phyloP scores from a whole-genome alignment of 2,797 vertebrate genomes.

The Babyrousa celebensis region DNA sequence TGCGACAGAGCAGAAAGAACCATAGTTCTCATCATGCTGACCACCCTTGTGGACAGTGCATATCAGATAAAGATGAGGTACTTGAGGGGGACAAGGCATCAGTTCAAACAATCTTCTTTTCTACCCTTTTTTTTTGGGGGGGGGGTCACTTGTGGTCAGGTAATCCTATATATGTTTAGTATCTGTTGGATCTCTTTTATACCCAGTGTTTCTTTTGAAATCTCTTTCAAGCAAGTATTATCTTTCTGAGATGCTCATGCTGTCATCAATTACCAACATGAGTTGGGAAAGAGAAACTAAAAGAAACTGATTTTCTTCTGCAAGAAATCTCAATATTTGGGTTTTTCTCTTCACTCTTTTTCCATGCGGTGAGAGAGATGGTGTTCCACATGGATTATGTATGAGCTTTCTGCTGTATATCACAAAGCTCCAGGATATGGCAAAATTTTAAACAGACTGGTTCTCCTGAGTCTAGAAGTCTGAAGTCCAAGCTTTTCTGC shows the following conservation, averaged over 20 bases:
- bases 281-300: background rate
- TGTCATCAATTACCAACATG: background rate
- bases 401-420: background rate
- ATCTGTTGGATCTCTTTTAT: background rate
- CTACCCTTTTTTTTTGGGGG: background rate
- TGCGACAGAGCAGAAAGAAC: constrained; percentile 78
- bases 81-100: background rate
- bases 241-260: background rate
- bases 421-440: background rate
- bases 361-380: background rate
- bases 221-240: background rate
- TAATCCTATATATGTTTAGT: constrained; percentile 74
- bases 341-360: background rate
- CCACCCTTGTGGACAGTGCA: too few species aligned
- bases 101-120: rapidly evolving
- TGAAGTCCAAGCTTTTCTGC: background rate
- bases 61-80: background rate
- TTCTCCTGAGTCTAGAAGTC: background rate
- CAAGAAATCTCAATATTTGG: background rate
- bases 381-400: background rate
- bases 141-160: background rate
- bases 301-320: background rate
- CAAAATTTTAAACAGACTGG: background rate
- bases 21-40: background rate
- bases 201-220: background rate